These are phyloP conservation scores for Addax nasomaculatus DNA, from an alignment of 2,113 vertebrate species.

Conservation along the genomic window DNA sequence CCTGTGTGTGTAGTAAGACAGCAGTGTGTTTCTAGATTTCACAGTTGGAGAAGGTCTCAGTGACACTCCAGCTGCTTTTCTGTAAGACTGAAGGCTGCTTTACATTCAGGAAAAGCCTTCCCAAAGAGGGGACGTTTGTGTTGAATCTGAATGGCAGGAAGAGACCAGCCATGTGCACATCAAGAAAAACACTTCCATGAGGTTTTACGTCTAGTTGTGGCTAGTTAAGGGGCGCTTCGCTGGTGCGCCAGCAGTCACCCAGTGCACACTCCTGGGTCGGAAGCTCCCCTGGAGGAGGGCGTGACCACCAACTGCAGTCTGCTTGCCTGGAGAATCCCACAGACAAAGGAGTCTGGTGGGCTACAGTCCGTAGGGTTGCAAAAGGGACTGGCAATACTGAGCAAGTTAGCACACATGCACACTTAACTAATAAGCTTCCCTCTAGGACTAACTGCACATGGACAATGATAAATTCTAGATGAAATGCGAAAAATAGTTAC, in stretches of 20 bases:
- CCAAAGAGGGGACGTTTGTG: background rate
- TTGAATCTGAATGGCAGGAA: background rate
- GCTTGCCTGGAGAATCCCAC: background rate
- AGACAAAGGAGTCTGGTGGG: background rate
- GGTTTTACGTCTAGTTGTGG: background rate
- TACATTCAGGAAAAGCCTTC: background rate
- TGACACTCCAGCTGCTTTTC: background rate
- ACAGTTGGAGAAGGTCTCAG: background rate
- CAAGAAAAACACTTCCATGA: background rate
- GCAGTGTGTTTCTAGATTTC: background rate
- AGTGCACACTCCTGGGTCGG: background rate
- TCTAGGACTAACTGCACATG: background rate
- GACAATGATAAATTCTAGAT: background rate
- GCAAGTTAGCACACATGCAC: background rate
- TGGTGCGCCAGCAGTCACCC: rapidly evolving
- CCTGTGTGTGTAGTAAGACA: background rate
- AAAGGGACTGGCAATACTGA: background rate
- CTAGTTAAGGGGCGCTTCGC: rapidly evolving
- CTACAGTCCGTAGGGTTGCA: background rate
- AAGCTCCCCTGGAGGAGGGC: background rate
- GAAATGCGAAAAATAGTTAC: background rate
- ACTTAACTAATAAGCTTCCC: rapidly evolving
- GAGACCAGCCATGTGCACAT: background rate
- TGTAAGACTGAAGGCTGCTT: background rate
- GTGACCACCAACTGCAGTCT: rapidly evolving